Evolutionary conservation across 2,888 invertebrate species (phyloP).

Genomic region (Zygaena filipendulae): DNA sequence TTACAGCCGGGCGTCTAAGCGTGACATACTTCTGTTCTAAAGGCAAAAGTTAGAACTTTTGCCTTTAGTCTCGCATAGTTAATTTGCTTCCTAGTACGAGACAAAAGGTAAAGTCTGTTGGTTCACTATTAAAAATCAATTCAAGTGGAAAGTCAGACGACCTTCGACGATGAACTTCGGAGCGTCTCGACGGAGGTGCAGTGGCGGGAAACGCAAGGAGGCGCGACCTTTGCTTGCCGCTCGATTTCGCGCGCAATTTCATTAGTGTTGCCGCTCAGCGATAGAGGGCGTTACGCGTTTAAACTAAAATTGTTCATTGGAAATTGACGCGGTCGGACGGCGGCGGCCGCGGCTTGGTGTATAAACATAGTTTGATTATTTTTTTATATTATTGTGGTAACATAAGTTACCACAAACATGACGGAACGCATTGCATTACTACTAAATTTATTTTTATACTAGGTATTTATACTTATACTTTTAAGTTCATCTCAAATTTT

Average conservation of each 20-base stretch:
- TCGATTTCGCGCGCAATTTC: background rate
- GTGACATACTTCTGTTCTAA: too few relatives aligned
- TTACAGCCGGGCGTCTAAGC: too few relatives aligned
- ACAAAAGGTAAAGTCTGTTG: conserved; percentile 52
- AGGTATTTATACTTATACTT: background rate
- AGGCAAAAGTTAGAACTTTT: background rate
- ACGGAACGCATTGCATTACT: too few relatives aligned
- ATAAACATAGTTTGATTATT: too few relatives aligned
- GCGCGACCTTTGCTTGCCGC: conserved; percentile 41
- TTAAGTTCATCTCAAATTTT: background rate
- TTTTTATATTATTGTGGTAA: too few relatives aligned
- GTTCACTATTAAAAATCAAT: conserved; percentile 65
- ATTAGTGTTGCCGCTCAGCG: background rate
- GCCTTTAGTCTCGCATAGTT: conserved; percentile 30
- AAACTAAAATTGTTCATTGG: too few relatives aligned
- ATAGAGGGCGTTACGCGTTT: background rate
- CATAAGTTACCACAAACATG: too few relatives aligned
- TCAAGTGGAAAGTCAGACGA: conserved; percentile 50
- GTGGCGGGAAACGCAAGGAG: conserved; percentile 53
- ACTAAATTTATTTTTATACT: too few relatives aligned
- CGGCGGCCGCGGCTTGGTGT: too few relatives aligned
- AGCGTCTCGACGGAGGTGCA: conserved; percentile 49
- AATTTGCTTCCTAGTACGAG: conserved; percentile 50
- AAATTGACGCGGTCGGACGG: too few relatives aligned
- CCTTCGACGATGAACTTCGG: conserved; percentile 40